phyloP scores from a whole-genome alignment of 2,113 vertebrate species.

The Oriolus oriolus region DNA sequence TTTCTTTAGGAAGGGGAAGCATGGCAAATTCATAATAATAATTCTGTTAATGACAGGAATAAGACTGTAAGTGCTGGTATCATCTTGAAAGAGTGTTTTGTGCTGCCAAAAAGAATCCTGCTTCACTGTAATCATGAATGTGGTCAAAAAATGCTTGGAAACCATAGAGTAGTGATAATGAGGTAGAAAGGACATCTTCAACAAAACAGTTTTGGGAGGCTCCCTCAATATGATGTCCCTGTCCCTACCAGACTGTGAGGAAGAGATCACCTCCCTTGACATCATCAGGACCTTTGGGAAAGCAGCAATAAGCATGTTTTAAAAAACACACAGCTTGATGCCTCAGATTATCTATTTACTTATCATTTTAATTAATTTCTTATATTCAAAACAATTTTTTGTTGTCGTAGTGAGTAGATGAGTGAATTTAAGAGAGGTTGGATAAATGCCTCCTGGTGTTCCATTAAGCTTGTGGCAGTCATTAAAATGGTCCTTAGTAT shows the following conservation, averaged over 20 bases:
- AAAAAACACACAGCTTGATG: background rate
- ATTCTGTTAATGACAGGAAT: conserved; percentile 30
- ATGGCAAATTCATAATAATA: background rate
- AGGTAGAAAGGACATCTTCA: background rate
- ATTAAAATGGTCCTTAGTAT: background rate
- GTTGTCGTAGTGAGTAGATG: background rate
- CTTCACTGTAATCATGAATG: background rate
- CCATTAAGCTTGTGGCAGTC: background rate
- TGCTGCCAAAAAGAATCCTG: conserved; percentile 10
- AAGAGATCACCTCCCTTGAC: background rate
- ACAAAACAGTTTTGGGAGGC: background rate
- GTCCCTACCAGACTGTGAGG: background rate
- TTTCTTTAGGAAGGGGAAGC: background rate
- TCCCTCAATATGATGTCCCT: background rate
- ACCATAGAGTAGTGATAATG: background rate
- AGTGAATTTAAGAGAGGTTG: background rate
- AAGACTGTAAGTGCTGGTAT: conserved; percentile 1
- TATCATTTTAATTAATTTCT: background rate
- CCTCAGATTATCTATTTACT: background rate
- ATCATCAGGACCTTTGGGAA: background rate
- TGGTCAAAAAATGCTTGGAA: background rate
- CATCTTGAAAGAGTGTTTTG: conserved; percentile 23
- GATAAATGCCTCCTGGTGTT: background rate
- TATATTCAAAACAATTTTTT: background rate
- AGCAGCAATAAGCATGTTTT: background rate